Evolutionary conservation across 2,888 invertebrate genomes (phyloP).

Genomic region (Nomada goodeniana): DNA sequence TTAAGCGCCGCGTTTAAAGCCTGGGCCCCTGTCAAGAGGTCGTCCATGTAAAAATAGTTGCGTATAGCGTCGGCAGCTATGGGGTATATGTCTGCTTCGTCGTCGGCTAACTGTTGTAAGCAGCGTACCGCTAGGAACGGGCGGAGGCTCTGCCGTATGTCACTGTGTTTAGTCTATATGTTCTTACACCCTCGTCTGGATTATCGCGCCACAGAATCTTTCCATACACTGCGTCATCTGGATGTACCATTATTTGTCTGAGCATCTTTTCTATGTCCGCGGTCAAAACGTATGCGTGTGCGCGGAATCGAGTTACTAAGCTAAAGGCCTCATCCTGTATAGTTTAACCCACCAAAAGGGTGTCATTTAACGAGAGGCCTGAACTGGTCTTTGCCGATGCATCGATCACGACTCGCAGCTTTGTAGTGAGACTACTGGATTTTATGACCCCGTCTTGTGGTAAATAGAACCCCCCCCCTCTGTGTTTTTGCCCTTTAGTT

Average conservation of each 20-base stretch:
- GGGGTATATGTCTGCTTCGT: neutral
- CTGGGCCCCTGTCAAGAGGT: neutral
- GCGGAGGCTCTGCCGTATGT: neutral
- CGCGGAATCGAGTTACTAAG: neutral
- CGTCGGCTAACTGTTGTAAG: neutral
- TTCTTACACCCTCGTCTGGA: neutral
- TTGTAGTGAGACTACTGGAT: neutral
- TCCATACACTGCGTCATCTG: neutral
- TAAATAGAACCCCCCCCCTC: too few relatives aligned
- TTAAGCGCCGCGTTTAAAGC: neutral
- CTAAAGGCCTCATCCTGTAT: constrained; percentile 2
- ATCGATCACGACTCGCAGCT: constrained; percentile 11
- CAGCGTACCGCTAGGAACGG: neutral
- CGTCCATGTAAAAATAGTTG: neutral
- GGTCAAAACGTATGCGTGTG: neutral
- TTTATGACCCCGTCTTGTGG: constrained; percentile 7
- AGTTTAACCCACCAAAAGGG: neutral
- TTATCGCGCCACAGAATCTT: neutral
- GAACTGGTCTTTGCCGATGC: neutral
- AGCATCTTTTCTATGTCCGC: constrained; percentile 11
- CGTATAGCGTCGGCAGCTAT: neutral
- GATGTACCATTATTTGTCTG: neutral
- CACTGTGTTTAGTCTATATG: neutral
- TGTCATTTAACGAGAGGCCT: constrained; percentile 3
- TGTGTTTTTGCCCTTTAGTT: neutral